phyloP scores from a whole-genome alignment of 2,113 vertebrate species.

The Carassius gibelio region DNA sequence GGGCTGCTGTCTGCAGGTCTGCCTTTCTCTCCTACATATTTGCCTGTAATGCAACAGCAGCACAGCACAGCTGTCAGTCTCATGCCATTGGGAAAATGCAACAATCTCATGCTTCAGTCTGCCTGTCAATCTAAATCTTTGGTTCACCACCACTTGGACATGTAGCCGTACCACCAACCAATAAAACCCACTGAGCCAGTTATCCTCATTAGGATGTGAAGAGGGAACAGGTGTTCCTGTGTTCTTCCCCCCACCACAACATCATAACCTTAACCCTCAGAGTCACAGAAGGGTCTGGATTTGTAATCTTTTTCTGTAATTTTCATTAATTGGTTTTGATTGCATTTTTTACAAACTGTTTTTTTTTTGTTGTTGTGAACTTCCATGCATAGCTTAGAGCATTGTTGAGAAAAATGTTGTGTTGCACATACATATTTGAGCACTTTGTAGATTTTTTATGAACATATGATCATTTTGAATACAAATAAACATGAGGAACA shows the following conservation, averaged over 20 bases:
- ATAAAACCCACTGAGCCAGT: slow-evolving; percentile 24
- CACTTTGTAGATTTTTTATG: slow-evolving; percentile 37
- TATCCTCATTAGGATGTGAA: background rate
- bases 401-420: slow-evolving; percentile 1
- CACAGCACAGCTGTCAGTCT: slow-evolving; percentile 57
- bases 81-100: slow-evolving; percentile 60
- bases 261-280: background rate
- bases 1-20: slow-evolving; percentile 67
- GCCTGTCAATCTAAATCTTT: slow-evolving; percentile 58
- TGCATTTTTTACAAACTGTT: background rate
- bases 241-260: background rate
- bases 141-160: slow-evolving; percentile 62
- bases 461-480: background rate
- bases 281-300: background rate
- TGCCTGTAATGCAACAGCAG: slow-evolving; percentile 71
- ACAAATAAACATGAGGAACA: background rate
- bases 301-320: background rate
- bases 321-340: background rate
- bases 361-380: too few relatives aligned
- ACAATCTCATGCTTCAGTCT: slow-evolving; percentile 64
- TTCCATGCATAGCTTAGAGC: slow-evolving; percentile 9
- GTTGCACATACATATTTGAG: slow-evolving; percentile 22
- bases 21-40: slow-evolving; percentile 64
- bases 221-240: slow-evolving; percentile 8
- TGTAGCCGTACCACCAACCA: slow-evolving; percentile 59